Conservation (phyloP, 1,140 invertebrate genomes). For the Cotesia vestalis region DNA sequence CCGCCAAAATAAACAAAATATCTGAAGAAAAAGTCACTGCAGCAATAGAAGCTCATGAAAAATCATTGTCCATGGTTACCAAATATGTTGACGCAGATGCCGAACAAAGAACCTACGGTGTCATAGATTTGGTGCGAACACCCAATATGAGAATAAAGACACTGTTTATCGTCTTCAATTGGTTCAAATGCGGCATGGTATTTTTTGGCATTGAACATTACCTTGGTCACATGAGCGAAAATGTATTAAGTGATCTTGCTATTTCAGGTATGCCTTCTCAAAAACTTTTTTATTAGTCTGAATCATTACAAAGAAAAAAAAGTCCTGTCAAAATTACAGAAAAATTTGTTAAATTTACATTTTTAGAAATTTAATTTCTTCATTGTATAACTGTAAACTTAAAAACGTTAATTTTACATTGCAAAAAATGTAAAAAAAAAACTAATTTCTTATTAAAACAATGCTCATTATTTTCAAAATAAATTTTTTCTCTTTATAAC, state of each 20-base stretch:
- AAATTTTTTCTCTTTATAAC: no score
- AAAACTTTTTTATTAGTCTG: neutral
- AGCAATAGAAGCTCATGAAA: slow-evolving; percentile 63
- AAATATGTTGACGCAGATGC: slow-evolving; percentile 44
- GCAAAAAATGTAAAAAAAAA: no score
- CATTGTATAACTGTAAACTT: no score
- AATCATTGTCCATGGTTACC: slow-evolving; percentile 53
- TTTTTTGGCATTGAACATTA: slow-evolving; percentile 67
- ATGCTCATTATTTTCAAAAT: no score
- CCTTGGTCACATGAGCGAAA: slow-evolving; percentile 62
- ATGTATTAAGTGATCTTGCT: slow-evolving; percentile 66
- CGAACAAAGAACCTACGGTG: slow-evolving; percentile 67
- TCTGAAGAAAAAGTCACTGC: slow-evolving; percentile 56
- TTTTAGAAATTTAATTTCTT: no score
- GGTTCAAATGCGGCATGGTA: slow-evolving; percentile 64
- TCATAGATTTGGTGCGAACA: slow-evolving; percentile 79
- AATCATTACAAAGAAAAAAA: slow-evolving; percentile 13
- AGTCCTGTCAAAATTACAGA: no score
- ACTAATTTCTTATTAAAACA: no score
- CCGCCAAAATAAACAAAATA: slow-evolving; percentile 68
- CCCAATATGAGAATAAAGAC: slow-evolving; percentile 71
- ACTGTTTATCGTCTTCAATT: slow-evolving; percentile 64
- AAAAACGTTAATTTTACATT: no score
- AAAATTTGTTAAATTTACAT: no score
- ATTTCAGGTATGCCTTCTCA: slow-evolving; percentile 58